Percentiles rank a stretch among this genome's conserved stretches.
Conservation (phyloP, 2,113 vertebrate genomes). For the Neofelis nebulosa region DNA sequence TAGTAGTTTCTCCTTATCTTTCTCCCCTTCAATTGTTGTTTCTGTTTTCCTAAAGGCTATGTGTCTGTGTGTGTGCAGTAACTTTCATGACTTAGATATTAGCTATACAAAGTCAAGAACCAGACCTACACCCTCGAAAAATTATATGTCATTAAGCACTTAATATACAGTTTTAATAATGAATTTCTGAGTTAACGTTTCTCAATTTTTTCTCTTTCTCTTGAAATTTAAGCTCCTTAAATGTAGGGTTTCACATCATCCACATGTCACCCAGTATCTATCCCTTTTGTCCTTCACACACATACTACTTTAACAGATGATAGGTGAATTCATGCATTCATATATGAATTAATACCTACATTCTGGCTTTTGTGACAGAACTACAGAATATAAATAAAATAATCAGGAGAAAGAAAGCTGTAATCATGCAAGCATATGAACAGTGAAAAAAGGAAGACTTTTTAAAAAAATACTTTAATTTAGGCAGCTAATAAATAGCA, state of each 20-base stretch:
- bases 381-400: slow-evolving; percentile 15
- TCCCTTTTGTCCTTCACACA: background rate
- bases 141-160: background rate
- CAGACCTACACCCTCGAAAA: background rate
- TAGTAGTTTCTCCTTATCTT: slow-evolving; percentile 6
- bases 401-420: background rate
- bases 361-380: slow-evolving; percentile 11
- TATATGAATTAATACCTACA: slow-evolving; percentile 20
- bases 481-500: slow-evolving; percentile 3
- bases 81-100: background rate
- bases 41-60: background rate
- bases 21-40: background rate
- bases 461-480: background rate
- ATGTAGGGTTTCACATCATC: slow-evolving; percentile 5
- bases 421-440: background rate
- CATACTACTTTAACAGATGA: background rate
- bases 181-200: background rate
- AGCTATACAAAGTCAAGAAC: background rate
- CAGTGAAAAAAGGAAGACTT: background rate
- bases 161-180: slow-evolving; percentile 26
- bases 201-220: background rate
- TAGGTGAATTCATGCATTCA: background rate
- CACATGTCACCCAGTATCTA: background rate
- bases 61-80: background rate
- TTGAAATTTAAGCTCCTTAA: slow-evolving; percentile 44